Evolutionary conservation across 2,797 vertebrate species (phyloP), one percentile per base, ranked within the genome.

Genomic region (Gymnopithys bicolor): DNA sequence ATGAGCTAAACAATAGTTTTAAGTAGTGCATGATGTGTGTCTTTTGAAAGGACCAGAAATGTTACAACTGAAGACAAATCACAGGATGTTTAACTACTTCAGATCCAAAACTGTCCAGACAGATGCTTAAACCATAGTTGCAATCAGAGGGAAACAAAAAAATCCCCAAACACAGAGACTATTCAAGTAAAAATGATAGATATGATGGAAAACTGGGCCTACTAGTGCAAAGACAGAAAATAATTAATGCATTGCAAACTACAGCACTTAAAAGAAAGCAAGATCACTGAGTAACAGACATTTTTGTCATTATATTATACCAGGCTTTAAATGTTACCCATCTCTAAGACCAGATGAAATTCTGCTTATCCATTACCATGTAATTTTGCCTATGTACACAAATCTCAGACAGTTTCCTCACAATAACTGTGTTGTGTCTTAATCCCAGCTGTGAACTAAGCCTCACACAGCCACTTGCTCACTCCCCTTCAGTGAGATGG

Each of bases 1-100:
- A 93, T 66, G 81, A 95, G 75, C 66, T 84, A 92, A 97, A 96
- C 19, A n/a, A 86, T 96, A 83, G 62, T 85, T 91, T 86, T 84
- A 94, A 87, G 89, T 43, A 90, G 81, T 24, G 10, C 75, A 68
- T 71, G 87, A 94, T 92, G 33, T 59, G 74, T 85, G 68, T 62
- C 49, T 94, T 87, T 84, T 66, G 63, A 58, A 91, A 93, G 13
- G 43, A 93, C 37, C 39, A 77, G 74, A 73, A 90, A 81, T 52
- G n/a, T 87, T 84, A 77, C 76, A 91, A 75, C 58, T 78, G 60
- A 66, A 96, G 68, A 67, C 70, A 92, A 91, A 78, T 69, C 74
- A 89, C 17, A 80, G 43, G 84, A 82, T 67, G 5, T 77, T 85
- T 90, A 77, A 59, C 90, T 94, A 69, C 37, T 39, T 86, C 56